Evolutionary conservation across 2,888 invertebrate genomes (phyloP).

Genomic region (Oscheius myriophilus): DNA sequence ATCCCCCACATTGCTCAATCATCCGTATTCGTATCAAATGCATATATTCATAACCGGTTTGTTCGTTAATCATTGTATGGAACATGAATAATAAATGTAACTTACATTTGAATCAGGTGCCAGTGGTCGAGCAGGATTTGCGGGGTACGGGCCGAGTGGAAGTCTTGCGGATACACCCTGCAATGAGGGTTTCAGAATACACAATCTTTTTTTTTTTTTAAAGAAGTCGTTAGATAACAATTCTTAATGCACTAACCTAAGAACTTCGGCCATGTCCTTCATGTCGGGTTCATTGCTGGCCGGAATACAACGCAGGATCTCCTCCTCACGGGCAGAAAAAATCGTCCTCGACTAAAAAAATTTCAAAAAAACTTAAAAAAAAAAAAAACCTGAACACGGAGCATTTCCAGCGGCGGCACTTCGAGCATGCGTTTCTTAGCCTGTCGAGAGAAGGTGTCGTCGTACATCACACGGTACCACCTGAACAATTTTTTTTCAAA

Average conservation of each 20-base stretch:
- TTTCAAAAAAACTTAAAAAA: not conserved
- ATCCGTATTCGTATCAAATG: constrained; percentile 11
- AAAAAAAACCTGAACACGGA: constrained; percentile 34
- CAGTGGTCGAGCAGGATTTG: constrained; percentile 84
- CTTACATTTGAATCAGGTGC: constrained; percentile 71
- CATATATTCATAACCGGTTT: constrained; percentile 1
- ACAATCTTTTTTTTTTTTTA: too few relatives aligned
- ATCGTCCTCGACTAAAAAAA: constrained; percentile 84
- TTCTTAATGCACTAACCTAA: constrained; percentile 70
- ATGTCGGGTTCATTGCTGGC: constrained; percentile 64
- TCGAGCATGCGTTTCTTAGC: constrained; percentile 54
- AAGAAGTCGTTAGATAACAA: not conserved
- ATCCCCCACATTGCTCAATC: constrained; percentile 7
- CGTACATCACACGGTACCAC: constrained; percentile 94
- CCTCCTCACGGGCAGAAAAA: constrained; percentile 89
- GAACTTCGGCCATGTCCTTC: constrained; percentile 85
- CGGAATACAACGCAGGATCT: constrained; percentile 82
- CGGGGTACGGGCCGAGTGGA: constrained; percentile 87
- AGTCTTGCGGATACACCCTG: constrained; percentile 83
- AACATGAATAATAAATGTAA: not conserved
- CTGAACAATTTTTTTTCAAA: constrained; percentile 11
- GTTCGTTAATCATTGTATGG: too few relatives aligned
- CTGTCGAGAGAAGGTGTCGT: constrained; percentile 83
- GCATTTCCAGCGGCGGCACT: constrained; percentile 37
- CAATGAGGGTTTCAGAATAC: not conserved